These are phyloP conservation scores for Dendrocincla fuliginosa DNA, from an alignment of 2,797 vertebrate genomes.

Conservation along the genomic window DNA sequence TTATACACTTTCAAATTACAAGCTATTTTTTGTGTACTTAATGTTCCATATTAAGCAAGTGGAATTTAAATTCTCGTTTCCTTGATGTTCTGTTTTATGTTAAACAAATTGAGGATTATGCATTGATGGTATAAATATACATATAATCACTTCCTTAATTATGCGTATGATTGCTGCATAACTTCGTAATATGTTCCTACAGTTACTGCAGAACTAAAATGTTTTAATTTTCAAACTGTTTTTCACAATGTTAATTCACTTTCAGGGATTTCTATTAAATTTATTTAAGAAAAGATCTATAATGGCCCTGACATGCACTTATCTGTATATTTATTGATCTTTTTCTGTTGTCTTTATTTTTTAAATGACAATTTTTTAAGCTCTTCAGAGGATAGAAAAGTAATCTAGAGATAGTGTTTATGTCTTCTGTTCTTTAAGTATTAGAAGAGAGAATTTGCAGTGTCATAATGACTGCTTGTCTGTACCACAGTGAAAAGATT, in stretches of 20 bases:
- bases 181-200: constrained; percentile 54
- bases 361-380: constrained; percentile 28
- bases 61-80: constrained; percentile 68
- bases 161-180: constrained; percentile 69
- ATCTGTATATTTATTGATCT: not conserved
- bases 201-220: constrained; percentile 61
- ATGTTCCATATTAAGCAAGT: constrained; percentile 67
- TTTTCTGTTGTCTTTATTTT: constrained; percentile 40
- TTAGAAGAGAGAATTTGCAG: not conserved
- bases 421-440: constrained; percentile 15
- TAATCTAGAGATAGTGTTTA: constrained; percentile 21
- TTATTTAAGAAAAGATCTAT: not conserved
- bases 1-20: constrained; percentile 51
- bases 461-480: not conserved
- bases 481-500: not conserved
- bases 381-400: constrained; percentile 14
- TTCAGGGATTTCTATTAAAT: not conserved
- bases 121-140: constrained; percentile 74
- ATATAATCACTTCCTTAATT: constrained; percentile 76
- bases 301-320: constrained; percentile 12
- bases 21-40: constrained; percentile 55
- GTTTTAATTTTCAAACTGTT: constrained; percentile 64
- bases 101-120: constrained; percentile 71
- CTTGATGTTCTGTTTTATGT: constrained; percentile 70
- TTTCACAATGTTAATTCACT: constrained; percentile 53